Percentiles rank a stretch among this genome's conserved stretches.
Conservation (phyloP, 2,888 invertebrate genomes). For the Boloria euphrosyne region DNA sequence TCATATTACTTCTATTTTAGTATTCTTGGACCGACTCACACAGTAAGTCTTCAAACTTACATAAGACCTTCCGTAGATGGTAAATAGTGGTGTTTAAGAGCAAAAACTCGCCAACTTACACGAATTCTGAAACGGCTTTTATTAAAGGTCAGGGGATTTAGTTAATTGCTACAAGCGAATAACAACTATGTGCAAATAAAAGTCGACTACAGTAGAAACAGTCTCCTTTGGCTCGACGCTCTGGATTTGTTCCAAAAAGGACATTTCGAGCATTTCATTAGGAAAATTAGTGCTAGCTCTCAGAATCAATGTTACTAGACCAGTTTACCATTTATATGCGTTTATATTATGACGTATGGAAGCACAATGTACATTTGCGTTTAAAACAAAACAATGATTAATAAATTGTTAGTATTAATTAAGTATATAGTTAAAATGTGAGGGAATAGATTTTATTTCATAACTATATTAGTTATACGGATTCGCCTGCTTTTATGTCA, state of each 20-base stretch:
- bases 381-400: no score
- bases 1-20: no score
- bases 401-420: no score
- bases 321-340: constrained; percentile 3
- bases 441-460: no score
- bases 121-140: constrained; percentile 14
- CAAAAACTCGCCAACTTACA: background rate
- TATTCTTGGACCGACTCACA: no score
- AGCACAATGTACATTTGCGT: no score
- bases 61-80: no score
- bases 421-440: no score
- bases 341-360: background rate
- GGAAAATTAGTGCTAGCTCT: constrained; percentile 32
- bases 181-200: constrained; percentile 32
- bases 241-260: constrained; percentile 41
- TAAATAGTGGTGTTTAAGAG: no score
- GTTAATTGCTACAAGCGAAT: constrained; percentile 31
- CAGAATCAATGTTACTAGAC: constrained; percentile 30
- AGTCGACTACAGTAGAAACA: constrained; percentile 29
- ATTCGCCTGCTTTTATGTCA: no score
- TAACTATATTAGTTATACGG: no score
- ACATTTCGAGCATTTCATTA: constrained; percentile 35
- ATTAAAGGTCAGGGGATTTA: constrained; percentile 21
- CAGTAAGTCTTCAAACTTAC: no score
- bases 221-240: constrained; percentile 33